Base-by-base conservation (phyloP, 2,113 vertebrate species). In the Heterochromis multidens region DNA sequence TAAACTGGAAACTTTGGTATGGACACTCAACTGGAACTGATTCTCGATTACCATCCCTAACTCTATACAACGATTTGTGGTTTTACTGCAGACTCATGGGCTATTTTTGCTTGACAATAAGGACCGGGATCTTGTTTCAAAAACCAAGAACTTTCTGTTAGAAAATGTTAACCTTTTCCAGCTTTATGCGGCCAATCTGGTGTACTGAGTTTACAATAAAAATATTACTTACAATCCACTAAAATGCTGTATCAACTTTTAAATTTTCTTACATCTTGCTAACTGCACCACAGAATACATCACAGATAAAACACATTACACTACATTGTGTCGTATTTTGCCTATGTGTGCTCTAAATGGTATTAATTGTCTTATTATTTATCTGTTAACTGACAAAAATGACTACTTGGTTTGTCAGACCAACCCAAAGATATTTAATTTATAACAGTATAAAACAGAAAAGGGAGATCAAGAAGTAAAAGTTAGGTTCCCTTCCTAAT, bases 121-220 rank as follows among this genome's bases (percentile, higher is more conserved):
- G 9, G 31, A 5, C 29, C 1, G 29, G 59, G 29, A 17, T 16
- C 0, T 31, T 33, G 0, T 59, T 29, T 14, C n/a, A n/a, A n/a
- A 43, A 67, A 49, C 6, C 8, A 19, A 49, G 40, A 72, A 8
- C 17, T 29, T 46, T 29, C 14, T 70, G 65, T 70, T 72, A 25
- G 40, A 27, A 5, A 29, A 49, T 72, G 17, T 29, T 72, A 27
- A 49, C 4, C 5, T 49, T 70, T 72, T 29, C 1, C 65, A 46
- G 9, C 16, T 72, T 29, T 49, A 16, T 21, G 3, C 8, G 16
- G 40, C 40, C 23, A 72, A 29, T 49, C 25, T 49, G 0, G 25
- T 29, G 40, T 17, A 49, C 23, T 29, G 40, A 72, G 16, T 46
- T 29, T 16, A 49, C 13, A 49, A 16, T 49, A 49, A 46, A 70